A percentile compares a stretch with the other conserved stretches of the same genome.
phyloP scores from a whole-genome alignment of 1,140 invertebrate species.

The Orius laevigatus region DNA sequence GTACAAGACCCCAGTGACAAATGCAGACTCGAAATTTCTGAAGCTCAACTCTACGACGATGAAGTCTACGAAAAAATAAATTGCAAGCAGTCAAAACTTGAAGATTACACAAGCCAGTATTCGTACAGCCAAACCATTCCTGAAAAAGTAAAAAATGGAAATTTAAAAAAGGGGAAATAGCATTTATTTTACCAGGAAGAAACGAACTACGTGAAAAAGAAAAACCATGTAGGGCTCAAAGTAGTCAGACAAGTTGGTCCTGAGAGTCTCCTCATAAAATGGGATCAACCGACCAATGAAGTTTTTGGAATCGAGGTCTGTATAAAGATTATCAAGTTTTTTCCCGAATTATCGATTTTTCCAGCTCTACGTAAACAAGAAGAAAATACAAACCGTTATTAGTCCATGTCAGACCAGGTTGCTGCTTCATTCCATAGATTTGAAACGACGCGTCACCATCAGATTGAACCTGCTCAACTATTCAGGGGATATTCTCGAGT shows the following conservation, averaged over 20 bases:
- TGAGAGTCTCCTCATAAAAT: constrained; percentile 18
- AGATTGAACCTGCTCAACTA: constrained; percentile 14
- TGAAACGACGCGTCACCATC: constrained; percentile 11
- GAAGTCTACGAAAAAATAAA: background rate
- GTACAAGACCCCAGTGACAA: background rate
- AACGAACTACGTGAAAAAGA: constrained; percentile 5
- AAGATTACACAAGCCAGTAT: background rate
- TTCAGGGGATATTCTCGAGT: constrained; percentile 7
- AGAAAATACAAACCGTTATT: constrained; percentile 11
- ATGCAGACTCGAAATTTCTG: background rate
- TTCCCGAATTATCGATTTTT: background rate
- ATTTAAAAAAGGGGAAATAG: background rate
- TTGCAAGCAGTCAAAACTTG: background rate
- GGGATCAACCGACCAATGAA: constrained; percentile 11
- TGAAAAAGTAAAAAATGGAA: background rate
- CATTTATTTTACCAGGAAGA: constrained; percentile 10
- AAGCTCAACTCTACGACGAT: background rate
- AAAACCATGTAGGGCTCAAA: constrained; percentile 17
- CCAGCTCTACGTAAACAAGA: constrained; percentile 15
- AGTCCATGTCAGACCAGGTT: constrained; percentile 11
- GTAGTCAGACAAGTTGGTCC: constrained; percentile 19
- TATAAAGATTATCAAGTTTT: background rate
- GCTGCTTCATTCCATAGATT: constrained; percentile 16
- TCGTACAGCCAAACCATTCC: too few species aligned
- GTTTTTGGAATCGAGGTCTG: background rate